Percentiles rank a stretch among this genome's conserved stretches.
phyloP scores from a whole-genome alignment of 2,113 vertebrate genomes.

The Zosterops hypoxanthus region DNA sequence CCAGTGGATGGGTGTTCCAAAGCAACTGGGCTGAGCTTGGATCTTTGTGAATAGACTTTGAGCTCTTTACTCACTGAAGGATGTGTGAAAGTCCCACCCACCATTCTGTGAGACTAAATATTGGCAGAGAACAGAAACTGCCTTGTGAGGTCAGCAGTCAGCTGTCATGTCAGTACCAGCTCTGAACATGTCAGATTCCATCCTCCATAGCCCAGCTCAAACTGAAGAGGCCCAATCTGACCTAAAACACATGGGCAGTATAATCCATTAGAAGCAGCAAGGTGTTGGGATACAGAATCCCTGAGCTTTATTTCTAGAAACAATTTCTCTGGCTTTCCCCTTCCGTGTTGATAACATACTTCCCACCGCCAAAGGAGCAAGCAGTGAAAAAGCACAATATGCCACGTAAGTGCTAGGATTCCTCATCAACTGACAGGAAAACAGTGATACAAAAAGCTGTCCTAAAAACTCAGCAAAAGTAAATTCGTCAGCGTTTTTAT shows the following conservation, averaged over 20 bases:
- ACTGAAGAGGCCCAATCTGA: not conserved
- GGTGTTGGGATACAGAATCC: not conserved
- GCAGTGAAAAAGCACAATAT: not conserved
- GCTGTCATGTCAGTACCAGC: not conserved
- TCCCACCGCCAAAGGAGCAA: not conserved
- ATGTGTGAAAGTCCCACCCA: not conserved
- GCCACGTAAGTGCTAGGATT: not conserved
- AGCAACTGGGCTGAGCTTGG: not conserved
- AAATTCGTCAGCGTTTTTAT: not conserved
- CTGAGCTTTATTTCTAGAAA: not conserved
- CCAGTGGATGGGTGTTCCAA: not conserved
- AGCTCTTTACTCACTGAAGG: not conserved
- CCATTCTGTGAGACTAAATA: not conserved
- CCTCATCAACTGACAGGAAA: not conserved
- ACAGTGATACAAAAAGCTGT: not conserved
- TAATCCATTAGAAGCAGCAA: not conserved
- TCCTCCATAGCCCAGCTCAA: not conserved
- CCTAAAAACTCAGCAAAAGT: not conserved
- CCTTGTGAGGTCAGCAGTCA: not conserved
- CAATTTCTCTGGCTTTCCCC: not conserved
- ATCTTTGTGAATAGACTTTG: not conserved
- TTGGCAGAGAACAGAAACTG: constrained; percentile 25
- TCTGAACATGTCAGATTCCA: not conserved
- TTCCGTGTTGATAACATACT: not conserved
- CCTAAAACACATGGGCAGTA: not conserved